phyloP scores from a whole-genome alignment of 2,113 vertebrate species.

The Cacatua alba region DNA sequence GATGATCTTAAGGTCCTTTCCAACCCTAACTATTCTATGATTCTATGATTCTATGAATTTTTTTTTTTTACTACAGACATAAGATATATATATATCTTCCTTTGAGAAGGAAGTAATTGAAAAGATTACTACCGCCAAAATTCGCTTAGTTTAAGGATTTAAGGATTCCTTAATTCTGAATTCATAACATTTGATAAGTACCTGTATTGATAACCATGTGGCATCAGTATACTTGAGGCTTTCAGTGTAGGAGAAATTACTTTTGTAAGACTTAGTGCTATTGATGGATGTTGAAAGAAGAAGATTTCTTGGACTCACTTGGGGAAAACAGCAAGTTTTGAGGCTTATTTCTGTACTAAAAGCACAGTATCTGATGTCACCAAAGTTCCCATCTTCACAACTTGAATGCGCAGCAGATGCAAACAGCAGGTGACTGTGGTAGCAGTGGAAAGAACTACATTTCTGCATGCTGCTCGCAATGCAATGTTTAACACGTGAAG shows the following conservation, averaged over 20 bases:
- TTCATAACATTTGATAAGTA: neutral
- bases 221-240: neutral
- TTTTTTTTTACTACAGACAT: neutral
- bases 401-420: neutral
- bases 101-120: neutral
- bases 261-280: neutral
- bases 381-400: neutral
- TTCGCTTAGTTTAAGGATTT: neutral
- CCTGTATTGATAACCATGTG: neutral
- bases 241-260: neutral
- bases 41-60: too few species aligned
- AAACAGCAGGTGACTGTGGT: neutral
- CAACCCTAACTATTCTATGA: too few species aligned
- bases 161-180: neutral
- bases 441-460: neutral
- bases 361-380: neutral
- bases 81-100: neutral
- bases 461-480: neutral
- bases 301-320: neutral
- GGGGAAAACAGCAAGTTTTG: neutral
- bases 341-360: neutral
- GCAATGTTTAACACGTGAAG: neutral
- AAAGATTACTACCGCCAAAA: neutral
- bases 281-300: neutral
- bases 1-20: too few species aligned